These are phyloP conservation scores for Mesorhabditis belari DNA, from an alignment of 2,888 invertebrate species.

Conservation along the genomic window DNA sequence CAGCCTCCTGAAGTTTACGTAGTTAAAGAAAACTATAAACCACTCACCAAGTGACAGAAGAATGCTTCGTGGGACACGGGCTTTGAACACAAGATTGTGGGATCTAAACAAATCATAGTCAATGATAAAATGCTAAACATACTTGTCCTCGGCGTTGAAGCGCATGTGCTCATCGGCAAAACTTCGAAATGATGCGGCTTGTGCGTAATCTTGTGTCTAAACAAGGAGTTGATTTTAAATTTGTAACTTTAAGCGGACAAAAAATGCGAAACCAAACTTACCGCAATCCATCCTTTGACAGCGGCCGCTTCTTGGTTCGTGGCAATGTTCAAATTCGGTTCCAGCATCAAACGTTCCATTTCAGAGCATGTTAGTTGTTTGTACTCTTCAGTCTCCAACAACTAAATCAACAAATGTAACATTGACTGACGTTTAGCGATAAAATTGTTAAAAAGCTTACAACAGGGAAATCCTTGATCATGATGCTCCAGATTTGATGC, in stretches of 20 bases:
- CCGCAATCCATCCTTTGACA: background rate
- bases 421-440: too few relatives aligned
- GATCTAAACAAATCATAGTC: too few relatives aligned
- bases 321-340: background rate
- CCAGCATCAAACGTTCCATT: background rate
- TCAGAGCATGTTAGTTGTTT: background rate
- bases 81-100: background rate
- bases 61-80: background rate
- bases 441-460: too few relatives aligned
- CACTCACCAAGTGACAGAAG: background rate
- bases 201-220: background rate
- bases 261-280: too few relatives aligned
- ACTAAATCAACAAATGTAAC: too few relatives aligned
- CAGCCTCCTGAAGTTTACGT: too few relatives aligned
- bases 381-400: background rate
- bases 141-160: background rate
- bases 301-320: background rate
- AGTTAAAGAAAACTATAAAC: too few relatives aligned
- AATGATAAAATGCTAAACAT: too few relatives aligned
- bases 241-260: background rate
- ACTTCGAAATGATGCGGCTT: background rate
- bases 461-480: background rate
- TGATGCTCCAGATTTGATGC: background rate
- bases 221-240: too few relatives aligned
- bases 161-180: background rate